Percentiles rank a stretch among this genome's conserved stretches.
phyloP scores from a whole-genome alignment of 2,797 vertebrate species.

The Megaceryle alcyon region DNA sequence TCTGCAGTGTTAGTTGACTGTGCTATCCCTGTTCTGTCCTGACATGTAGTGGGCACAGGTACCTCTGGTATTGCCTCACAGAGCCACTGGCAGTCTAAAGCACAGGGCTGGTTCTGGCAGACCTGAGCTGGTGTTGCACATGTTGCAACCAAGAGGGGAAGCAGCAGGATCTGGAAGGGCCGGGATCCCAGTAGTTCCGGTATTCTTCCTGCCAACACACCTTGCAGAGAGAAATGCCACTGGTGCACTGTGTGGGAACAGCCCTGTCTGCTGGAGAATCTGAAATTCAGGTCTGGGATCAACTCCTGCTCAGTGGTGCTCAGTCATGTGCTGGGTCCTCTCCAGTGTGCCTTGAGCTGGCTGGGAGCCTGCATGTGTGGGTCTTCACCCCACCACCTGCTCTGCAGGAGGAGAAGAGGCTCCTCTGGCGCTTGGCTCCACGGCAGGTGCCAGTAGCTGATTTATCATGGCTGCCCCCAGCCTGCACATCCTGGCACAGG shows the following conservation, averaged over 20 bases:
- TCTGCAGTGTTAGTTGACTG: neutral
- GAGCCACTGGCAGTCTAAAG: fast-evolving
- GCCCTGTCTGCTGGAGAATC: neutral
- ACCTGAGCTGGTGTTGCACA: neutral
- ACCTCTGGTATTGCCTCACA: neutral
- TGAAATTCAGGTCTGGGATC: neutral
- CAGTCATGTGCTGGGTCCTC: neutral
- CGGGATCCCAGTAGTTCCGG: neutral
- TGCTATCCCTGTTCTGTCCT: neutral
- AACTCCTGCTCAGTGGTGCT: neutral
- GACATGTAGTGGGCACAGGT: fast-evolving
- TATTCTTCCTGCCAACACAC: neutral
- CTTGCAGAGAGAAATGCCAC: neutral
- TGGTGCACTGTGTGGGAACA: neutral
- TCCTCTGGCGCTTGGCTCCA: neutral
- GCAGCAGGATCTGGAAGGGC: neutral
- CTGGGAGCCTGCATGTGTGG: neutral
- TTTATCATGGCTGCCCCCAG: neutral
- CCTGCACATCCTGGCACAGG: neutral
- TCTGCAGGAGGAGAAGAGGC: neutral
- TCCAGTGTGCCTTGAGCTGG: neutral
- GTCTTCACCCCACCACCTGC: neutral
- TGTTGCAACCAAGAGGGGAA: neutral
- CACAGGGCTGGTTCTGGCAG: neutral
- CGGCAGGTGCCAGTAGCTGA: fast-evolving